These are phyloP conservation scores for Saguinus midas DNA, from an alignment of 2,113 vertebrate genomes.

Conservation along the genomic window DNA sequence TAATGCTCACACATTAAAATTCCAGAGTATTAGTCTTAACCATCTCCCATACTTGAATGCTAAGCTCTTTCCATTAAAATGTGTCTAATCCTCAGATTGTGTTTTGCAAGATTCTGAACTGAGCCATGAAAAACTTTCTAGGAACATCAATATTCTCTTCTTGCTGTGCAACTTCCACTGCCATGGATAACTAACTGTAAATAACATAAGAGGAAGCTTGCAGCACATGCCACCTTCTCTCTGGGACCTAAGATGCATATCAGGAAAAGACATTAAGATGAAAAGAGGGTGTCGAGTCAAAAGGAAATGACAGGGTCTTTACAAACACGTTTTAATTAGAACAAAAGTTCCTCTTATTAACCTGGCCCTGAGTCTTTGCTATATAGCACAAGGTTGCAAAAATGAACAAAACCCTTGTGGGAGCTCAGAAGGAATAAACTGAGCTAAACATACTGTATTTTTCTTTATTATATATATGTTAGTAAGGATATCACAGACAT, in stretches of 20 bases:
- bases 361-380: not conserved
- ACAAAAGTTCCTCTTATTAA: not conserved
- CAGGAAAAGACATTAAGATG: constrained; percentile 31
- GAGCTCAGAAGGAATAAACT: not conserved
- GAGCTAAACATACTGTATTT: not conserved
- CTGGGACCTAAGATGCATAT: not conserved
- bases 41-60: not conserved
- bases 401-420: not conserved
- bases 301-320: not conserved
- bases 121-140: constrained; percentile 33
- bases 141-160: constrained; percentile 23
- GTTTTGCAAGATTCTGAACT: constrained; percentile 54
- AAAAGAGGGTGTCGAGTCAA: not conserved
- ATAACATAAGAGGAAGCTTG: not conserved
- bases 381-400: not conserved
- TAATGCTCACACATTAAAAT: constrained; percentile 34
- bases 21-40: not conserved
- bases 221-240: not conserved
- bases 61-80: constrained; percentile 34
- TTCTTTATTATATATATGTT: not conserved
- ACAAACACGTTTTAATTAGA: not conserved
- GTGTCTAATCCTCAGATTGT: not conserved
- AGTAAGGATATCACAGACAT: not conserved
- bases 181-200: not conserved
- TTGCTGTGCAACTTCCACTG: not conserved